Evolutionary conservation across 2,888 invertebrate genomes (phyloP).

Genomic region (Thelaira solivaga): DNA sequence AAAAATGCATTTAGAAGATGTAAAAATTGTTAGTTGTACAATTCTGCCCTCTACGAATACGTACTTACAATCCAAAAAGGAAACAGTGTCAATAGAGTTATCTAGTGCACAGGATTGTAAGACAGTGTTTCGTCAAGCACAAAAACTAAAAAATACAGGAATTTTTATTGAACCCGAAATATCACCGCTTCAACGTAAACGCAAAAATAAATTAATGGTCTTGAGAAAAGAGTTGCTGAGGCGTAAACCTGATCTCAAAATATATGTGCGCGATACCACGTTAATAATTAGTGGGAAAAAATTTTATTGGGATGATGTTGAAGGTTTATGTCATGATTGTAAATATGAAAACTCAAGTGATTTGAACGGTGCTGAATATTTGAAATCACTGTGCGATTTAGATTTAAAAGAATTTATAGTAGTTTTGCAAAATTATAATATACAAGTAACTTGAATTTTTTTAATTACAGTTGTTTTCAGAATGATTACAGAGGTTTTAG

Average conservation of each 20-base stretch:
- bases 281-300: conserved; percentile 58
- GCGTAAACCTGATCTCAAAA: conserved; percentile 59
- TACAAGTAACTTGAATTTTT: conserved; percentile 33
- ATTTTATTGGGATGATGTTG: conserved; percentile 64
- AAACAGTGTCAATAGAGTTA: conserved; percentile 59
- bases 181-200: conserved; percentile 58
- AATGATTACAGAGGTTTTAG: too few species aligned
- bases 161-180: conserved; percentile 62
- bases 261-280: conserved; percentile 57
- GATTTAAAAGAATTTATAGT: conserved; percentile 63
- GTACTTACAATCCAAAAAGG: conserved; percentile 3
- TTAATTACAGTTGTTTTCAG: too few species aligned
- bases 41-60: conserved; percentile 37
- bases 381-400: conserved; percentile 53
- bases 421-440: conserved; percentile 63
- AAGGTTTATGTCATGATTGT: conserved; percentile 60
- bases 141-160: conserved; percentile 62
- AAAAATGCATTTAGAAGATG: conserved; percentile 46
- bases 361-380: conserved; percentile 49
- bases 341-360: conserved; percentile 26
- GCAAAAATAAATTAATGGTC: conserved; percentile 63
- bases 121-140: conserved; percentile 53
- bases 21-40: conserved; percentile 45
- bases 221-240: conserved; percentile 63
- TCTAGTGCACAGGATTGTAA: conserved; percentile 48